Conservation (phyloP, 1,140 invertebrate genomes). For the Oscheius sp. region DNA sequence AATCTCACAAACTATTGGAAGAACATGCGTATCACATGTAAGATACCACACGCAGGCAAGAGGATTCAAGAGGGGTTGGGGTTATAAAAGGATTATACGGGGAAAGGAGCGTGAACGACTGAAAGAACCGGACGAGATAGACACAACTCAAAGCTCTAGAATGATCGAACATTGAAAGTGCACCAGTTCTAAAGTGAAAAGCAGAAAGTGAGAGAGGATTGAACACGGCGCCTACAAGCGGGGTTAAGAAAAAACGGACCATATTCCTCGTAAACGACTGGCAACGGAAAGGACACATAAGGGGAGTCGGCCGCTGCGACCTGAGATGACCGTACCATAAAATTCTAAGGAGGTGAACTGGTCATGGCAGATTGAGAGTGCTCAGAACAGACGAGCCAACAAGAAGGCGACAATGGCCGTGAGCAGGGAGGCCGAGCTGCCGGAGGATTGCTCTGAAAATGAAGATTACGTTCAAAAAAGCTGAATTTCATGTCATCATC, state of each 20-base stretch:
- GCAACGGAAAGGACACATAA: not conserved
- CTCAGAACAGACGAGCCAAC: not conserved
- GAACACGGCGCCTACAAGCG: slow-evolving; percentile 5
- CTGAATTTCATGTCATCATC: too few species aligned
- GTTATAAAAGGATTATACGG: not conserved
- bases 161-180: not conserved
- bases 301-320: slow-evolving; percentile 1
- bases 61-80: not conserved
- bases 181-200: not conserved
- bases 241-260: not conserved
- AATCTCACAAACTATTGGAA: too few species aligned
- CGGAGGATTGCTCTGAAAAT: not conserved
- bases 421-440: not conserved
- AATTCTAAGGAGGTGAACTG: not conserved
- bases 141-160: not conserved
- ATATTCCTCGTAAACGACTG: not conserved
- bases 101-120: not conserved
- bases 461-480: too few species aligned
- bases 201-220: not conserved
- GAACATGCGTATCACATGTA: too few species aligned
- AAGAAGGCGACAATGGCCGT: not conserved
- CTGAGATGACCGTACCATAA: not conserved
- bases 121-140: not conserved
- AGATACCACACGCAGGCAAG: too few species aligned
- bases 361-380: not conserved